phyloP scores from a whole-genome alignment of 2,113 vertebrate genomes.

The Cryptotis parvus region DNA sequence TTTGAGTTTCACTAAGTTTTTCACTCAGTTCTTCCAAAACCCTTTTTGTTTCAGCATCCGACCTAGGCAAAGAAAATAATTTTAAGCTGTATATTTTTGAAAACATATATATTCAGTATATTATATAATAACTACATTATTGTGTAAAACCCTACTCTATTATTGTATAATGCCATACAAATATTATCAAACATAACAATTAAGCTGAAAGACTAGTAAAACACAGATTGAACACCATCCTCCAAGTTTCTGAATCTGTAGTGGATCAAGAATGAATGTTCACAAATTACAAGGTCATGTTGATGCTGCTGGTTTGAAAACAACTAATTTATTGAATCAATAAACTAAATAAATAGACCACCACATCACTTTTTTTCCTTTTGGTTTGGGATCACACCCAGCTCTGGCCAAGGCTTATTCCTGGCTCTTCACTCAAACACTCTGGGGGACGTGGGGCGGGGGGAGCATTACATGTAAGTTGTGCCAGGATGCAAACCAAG shows the following conservation, averaged over 20 bases:
- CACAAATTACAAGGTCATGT: neutral
- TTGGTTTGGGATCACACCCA: too few relatives aligned
- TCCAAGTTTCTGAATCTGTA: neutral
- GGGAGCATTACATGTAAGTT: too few relatives aligned
- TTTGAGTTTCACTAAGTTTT: constrained; percentile 88
- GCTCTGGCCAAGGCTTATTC: too few relatives aligned
- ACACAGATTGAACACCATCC: neutral
- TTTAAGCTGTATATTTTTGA: constrained; percentile 35
- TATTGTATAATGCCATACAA: neutral
- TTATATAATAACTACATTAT: neutral
- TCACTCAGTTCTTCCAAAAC: constrained; percentile 91
- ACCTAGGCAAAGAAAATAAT: constrained; percentile 84
- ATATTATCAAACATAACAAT: neutral
- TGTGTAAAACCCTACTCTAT: neutral
- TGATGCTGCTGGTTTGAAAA: neutral
- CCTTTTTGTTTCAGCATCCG: constrained; percentile 92
- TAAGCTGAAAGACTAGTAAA: neutral
- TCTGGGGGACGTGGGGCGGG: too few relatives aligned
- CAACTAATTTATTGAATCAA: neutral
- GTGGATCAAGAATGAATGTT: neutral
- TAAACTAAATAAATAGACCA: neutral
- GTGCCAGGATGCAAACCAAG: too few relatives aligned
- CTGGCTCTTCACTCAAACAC: too few relatives aligned
- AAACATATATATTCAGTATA: neutral
- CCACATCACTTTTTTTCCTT: too few relatives aligned